Evolutionary conservation across 2,888 invertebrate species (phyloP).

Genomic region (Iphiclides podalirius): DNA sequence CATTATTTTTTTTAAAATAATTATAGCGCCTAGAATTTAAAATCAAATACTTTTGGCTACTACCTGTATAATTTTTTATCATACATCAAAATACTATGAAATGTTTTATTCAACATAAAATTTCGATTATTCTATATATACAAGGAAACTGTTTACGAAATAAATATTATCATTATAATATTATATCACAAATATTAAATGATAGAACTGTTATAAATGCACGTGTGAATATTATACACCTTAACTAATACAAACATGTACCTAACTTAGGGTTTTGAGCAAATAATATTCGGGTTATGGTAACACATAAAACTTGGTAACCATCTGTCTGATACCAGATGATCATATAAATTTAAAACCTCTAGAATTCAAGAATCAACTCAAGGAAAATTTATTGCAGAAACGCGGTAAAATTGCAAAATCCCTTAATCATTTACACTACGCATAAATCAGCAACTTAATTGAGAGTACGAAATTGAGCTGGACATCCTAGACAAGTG

Average conservation of each 20-base stretch:
- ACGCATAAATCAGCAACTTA: no score
- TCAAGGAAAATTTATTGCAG: background rate
- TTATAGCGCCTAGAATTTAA: no score
- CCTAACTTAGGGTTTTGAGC: conserved; percentile 5
- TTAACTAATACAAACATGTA: background rate
- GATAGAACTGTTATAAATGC: background rate
- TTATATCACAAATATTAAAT: background rate
- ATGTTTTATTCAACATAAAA: no score
- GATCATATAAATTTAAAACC: no score
- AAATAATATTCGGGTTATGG: conserved; percentile 1
- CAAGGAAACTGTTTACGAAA: background rate
- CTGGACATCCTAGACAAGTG: conserved; percentile 42
- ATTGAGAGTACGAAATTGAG: background rate
- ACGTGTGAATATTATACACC: background rate
- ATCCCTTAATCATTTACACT: background rate
- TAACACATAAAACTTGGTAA: conserved; percentile 4
- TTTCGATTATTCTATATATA: background rate
- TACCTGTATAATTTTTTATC: no score
- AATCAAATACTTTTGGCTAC: no score
- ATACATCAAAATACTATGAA: no score
- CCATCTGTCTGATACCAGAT: no score
- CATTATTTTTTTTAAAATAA: no score
- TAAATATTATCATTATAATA: background rate
- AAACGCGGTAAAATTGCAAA: background rate
- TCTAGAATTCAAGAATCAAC: conserved; percentile 9